Percentiles rank a stretch among this genome's conserved stretches.
These are phyloP conservation scores for Alloscopus bannaensis DNA, from an alignment of 2,888 invertebrate genomes.

Conservation along the genomic window DNA sequence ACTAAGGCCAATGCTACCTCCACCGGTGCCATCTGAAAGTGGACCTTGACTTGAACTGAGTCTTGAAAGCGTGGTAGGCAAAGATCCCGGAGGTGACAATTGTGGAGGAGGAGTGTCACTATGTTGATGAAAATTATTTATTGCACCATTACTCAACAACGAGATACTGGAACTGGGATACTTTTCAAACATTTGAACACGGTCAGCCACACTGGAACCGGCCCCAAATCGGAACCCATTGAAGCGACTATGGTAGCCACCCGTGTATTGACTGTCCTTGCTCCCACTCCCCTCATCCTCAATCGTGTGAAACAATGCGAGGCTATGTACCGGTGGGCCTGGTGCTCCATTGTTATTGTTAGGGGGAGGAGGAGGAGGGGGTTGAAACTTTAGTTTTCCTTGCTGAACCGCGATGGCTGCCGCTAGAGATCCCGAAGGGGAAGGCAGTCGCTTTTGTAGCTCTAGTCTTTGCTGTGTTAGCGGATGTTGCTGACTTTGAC, in stretches of 20 bases:
- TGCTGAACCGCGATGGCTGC: constrained; percentile 72
- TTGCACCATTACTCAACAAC: neutral
- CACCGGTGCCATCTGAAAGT: neutral
- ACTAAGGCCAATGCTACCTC: constrained; percentile 3
- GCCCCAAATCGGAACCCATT: constrained; percentile 67
- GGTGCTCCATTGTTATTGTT: constrained; percentile 32
- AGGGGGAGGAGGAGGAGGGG: constrained; percentile 25
- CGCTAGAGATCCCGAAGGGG: constrained; percentile 71
- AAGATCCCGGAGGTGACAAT: constrained; percentile 9
- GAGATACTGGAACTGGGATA: constrained; percentile 66
- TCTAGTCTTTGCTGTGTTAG: constrained; percentile 76
- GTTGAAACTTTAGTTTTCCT: constrained; percentile 71
- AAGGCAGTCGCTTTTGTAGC: constrained; percentile 71
- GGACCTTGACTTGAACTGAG: constrained; percentile 38
- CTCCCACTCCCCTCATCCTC: constrained; percentile 48
- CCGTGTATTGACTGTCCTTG: constrained; percentile 54
- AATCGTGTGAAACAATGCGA: constrained; percentile 31
- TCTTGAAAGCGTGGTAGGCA: constrained; percentile 25
- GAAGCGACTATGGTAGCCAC: constrained; percentile 60
- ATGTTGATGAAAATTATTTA: neutral
- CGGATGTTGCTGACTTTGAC: constrained; percentile 78
- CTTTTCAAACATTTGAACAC: constrained; percentile 73
- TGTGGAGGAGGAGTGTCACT: constrained; percentile 50
- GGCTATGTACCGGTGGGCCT: neutral
- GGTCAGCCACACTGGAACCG: constrained; percentile 72